These are phyloP conservation scores for Rhinichthys osculus DNA, from an alignment of 2,797 vertebrate genomes.

Conservation along the genomic window DNA sequence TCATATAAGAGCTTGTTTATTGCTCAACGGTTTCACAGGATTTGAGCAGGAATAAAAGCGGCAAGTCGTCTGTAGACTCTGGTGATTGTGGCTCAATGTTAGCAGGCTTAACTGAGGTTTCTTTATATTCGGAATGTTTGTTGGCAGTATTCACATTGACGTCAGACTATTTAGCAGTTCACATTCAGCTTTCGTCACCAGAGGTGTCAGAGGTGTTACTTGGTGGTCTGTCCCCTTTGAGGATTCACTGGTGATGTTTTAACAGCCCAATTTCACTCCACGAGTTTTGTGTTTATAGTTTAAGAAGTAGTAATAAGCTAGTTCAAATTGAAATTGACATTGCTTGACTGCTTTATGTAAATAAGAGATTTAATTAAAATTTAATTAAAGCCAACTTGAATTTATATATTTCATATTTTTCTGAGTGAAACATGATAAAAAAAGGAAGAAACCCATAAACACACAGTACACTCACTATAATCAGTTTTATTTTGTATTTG, in stretches of 20 bases:
- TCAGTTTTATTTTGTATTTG: no score
- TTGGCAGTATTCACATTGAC: constrained; percentile 51
- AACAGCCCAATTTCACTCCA: constrained; percentile 9
- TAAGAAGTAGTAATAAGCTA: neutral
- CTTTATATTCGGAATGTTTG: constrained; percentile 27
- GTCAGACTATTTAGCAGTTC: constrained; percentile 54
- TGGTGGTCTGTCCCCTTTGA: constrained; percentile 39
- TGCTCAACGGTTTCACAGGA: constrained; percentile 26
- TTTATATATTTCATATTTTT: neutral
- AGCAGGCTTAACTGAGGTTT: constrained; percentile 26
- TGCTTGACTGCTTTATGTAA: constrained; percentile 11
- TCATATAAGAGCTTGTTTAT: constrained; percentile 43
- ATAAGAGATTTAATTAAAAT: neutral
- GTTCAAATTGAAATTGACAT: neutral
- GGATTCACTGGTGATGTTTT: constrained; percentile 37
- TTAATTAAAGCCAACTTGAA: neutral
- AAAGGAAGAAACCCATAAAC: no score
- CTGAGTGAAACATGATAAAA: neutral
- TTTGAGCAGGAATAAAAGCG: constrained; percentile 34
- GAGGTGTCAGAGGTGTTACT: constrained; percentile 54
- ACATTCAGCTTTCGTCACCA: constrained; percentile 38
- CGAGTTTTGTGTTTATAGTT: neutral
- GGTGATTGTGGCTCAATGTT: neutral
- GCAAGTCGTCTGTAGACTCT: constrained; percentile 10
- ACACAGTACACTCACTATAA: neutral